phyloP scores from a whole-genome alignment of 2,888 invertebrate genomes.

The Pseudococcus longispinus region DNA sequence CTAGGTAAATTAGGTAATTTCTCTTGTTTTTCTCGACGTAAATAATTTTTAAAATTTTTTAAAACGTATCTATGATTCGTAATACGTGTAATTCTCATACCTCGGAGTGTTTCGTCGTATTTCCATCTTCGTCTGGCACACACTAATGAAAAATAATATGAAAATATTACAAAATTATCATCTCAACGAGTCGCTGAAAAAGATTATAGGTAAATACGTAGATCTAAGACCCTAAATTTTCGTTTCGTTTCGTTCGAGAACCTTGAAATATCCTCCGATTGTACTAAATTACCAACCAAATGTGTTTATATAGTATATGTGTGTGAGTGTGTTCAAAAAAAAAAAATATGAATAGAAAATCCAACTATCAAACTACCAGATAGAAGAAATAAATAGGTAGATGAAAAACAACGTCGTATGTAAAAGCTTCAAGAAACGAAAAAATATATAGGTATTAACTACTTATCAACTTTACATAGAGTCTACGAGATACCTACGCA shows the following conservation, averaged over 20 bases:
- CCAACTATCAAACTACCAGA: not conserved
- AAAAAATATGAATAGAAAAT: not conserved
- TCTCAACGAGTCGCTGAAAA: conserved; percentile 48
- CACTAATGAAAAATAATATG: conserved; percentile 48
- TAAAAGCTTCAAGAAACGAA: conserved; percentile 19
- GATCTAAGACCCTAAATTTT: not conserved
- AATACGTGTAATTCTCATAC: conserved; percentile 30
- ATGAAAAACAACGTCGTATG: not conserved
- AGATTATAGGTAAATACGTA: not conserved
- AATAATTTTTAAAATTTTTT: not conserved
- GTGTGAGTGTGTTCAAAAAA: not conserved
- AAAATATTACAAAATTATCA: conserved; percentile 21
- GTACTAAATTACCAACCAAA: not conserved
- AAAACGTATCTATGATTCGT: conserved; percentile 6
- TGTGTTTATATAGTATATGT: not conserved
- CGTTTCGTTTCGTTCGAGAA: not conserved
- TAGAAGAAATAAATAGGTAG: not conserved
- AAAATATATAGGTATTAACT: conserved; percentile 7
- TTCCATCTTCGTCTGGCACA: conserved; percentile 54
- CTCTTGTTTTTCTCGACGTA: not conserved
- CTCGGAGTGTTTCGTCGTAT: conserved; percentile 50
- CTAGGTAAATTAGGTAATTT: not conserved
- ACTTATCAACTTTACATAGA: conserved; percentile 3
- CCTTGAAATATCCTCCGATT: not conserved
- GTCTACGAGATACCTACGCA: not conserved